Evolutionary conservation across 1,140 invertebrate species (phyloP).

Genomic region (Aethina tumida): DNA sequence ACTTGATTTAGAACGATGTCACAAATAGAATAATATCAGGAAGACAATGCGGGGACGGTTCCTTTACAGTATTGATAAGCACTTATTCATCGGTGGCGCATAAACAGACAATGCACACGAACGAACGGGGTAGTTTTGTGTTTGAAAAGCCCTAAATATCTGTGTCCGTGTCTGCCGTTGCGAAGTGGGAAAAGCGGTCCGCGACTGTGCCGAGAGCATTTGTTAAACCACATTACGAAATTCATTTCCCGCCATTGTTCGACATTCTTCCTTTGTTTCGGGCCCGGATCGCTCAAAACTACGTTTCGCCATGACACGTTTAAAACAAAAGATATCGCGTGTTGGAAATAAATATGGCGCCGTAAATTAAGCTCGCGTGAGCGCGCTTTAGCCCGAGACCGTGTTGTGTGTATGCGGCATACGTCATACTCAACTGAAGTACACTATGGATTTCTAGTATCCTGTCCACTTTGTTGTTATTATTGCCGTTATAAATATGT

Average conservation of each 20-base stretch:
- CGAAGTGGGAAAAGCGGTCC: no score
- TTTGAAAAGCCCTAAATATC: no score
- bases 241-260: slow-evolving; percentile 20
- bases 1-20: no score
- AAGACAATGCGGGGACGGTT: no score
- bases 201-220: no score
- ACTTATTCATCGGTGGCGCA: no score
- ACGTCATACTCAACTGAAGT: slow-evolving; percentile 24
- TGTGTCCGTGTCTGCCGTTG: no score
- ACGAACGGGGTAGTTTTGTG: no score
- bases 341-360: slow-evolving; percentile 34
- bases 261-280: slow-evolving; percentile 18
- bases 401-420: slow-evolving; percentile 24
- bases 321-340: slow-evolving; percentile 36
- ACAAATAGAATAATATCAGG: no score
- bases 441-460: neutral
- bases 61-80: no score
- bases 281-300: slow-evolving; percentile 22
- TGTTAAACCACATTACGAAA: slow-evolving; percentile 12
- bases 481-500: slow-evolving; percentile 15
- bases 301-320: slow-evolving; percentile 32
- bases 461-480: neutral
- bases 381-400: slow-evolving; percentile 27
- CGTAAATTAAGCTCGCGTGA: slow-evolving; percentile 35
- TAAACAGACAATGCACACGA: no score